Conservation (phyloP, 2,797 vertebrate genomes). For the Rhabdomys pumilio region DNA sequence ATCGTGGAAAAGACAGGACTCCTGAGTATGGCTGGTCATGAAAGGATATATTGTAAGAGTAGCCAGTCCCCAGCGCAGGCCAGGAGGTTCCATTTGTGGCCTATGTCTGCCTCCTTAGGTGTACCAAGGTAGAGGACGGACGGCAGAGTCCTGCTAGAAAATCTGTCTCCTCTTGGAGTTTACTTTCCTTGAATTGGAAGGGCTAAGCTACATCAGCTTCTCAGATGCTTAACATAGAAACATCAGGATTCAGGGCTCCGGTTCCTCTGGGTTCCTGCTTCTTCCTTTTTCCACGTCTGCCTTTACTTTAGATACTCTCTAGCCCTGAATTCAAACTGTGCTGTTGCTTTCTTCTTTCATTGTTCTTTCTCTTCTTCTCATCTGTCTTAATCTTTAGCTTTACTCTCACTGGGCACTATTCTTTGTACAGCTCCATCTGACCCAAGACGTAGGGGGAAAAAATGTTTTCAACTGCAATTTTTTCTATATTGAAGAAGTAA, state of each 20-base stretch:
- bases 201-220: background rate
- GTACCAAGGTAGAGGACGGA: no score
- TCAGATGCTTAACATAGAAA: background rate
- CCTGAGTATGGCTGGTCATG: background rate
- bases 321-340: background rate
- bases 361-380: background rate
- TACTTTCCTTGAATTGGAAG: background rate
- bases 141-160: background rate
- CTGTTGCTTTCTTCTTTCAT: background rate
- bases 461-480: background rate
- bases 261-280: background rate
- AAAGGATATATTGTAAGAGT: no score
- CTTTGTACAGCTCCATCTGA: background rate
- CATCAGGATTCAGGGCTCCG: background rate
- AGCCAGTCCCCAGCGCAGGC: background rate
- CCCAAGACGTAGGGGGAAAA: background rate
- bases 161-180: background rate
- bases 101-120: background rate
- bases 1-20: background rate
- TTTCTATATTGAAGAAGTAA: slow-evolving; percentile 36
- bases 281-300: background rate
- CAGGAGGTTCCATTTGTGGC: background rate
- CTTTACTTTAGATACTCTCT: background rate
- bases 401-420: background rate
- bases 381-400: slow-evolving; percentile 3